Base-by-base conservation (phyloP, 1,140 invertebrate species). In the Zaprionus africanus region DNA sequence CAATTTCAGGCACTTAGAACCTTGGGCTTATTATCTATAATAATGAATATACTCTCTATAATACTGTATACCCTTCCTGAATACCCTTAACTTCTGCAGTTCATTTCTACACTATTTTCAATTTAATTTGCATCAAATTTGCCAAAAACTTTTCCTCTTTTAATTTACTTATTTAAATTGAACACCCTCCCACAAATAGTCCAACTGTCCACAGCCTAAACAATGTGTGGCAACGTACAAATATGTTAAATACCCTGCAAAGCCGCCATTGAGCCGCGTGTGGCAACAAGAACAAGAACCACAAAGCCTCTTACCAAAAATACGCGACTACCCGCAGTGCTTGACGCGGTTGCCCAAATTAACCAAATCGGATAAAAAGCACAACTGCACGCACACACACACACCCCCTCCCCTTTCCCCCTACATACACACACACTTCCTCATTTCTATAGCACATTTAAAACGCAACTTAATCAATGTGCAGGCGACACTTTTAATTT, bases 301-400 rank as follows among this genome's bases (percentile, higher is more conserved):
- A 46, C 68, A 72, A 76, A 76, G 61, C 69, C 74, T 72, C 57
- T 72, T 72, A 26, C 57, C 60, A 36, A 59, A 57, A 46, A 31
- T 34, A 22, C 62, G 24, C 22, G 24, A 19, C 5, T 11, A 63
- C 43, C 28, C 19, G 49, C 22, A 53, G 17, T 41, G 36, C 54
- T 31, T 15, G 41, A 51, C 43, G 49, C 22, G 67, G 66, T 38
- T 71, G n/a, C 38, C 59, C 46, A 71, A 71, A 76, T 76, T 64
- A 71, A 76, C 73, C 73, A 76, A 76, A 76, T 76, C 73, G 59
- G 68, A 68, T 76, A 41, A 76, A 70, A 63, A 49, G 38, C 68
- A 71, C 34, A 57, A 34, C 31, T 34, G 31, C 31, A 34, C 31
- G n/a, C 31, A 19, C 19, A 22, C 22, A 56, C 15, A 41, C 51